phyloP scores from a whole-genome alignment of 2,888 invertebrate species.

The Herminia tarsipennalis region DNA sequence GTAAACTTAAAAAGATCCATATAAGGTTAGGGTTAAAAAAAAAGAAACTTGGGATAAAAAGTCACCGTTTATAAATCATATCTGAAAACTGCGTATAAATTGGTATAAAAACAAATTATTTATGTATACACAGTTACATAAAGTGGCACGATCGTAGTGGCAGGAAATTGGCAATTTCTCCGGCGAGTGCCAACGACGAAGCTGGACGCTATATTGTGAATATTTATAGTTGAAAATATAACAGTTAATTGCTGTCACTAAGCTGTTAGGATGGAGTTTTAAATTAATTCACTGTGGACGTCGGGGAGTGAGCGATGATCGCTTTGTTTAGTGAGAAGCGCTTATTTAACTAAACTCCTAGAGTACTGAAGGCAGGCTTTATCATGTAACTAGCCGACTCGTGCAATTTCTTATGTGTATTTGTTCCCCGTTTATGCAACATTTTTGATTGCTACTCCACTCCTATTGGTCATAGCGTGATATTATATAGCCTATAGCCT shows the following conservation, averaged over 20 bases:
- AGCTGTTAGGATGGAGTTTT: slow-evolving; percentile 35
- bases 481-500: too few relatives aligned
- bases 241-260: slow-evolving; percentile 39
- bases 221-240: slow-evolving; percentile 45
- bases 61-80: slow-evolving; percentile 22
- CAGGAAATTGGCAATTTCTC: slow-evolving; percentile 79
- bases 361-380: too few relatives aligned
- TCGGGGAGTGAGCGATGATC: slow-evolving; percentile 7
- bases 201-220: slow-evolving; percentile 37
- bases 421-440: too few relatives aligned
- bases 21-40: too few relatives aligned
- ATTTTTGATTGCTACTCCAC: too few relatives aligned
- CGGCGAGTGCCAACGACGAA: slow-evolving; percentile 38
- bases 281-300: slow-evolving; percentile 35
- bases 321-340: slow-evolving; percentile 4
- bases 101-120: slow-evolving; percentile 56
- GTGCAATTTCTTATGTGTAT: too few relatives aligned
- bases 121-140: slow-evolving; percentile 44
- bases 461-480: too few relatives aligned
- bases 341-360: too few relatives aligned
- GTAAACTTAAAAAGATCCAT: too few relatives aligned
- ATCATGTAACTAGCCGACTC: too few relatives aligned
- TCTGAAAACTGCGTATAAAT: slow-evolving; percentile 37
- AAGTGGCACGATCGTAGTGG: slow-evolving; percentile 53
- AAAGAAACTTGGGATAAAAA: too few relatives aligned